phyloP scores from a whole-genome alignment of 2,797 vertebrate species.

The Ara ararauna region DNA sequence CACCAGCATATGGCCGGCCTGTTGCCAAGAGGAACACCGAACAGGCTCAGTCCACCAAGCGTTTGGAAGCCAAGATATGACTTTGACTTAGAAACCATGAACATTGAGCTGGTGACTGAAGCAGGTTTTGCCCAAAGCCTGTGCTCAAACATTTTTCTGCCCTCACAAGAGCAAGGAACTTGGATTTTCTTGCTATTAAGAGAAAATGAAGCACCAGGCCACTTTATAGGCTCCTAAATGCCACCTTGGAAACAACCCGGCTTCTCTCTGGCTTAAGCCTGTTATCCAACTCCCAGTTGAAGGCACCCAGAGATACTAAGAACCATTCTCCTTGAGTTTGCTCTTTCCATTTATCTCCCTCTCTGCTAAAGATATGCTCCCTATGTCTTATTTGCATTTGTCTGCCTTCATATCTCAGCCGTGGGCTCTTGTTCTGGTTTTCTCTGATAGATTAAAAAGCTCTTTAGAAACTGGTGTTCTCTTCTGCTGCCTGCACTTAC shows the following conservation, averaged over 20 bases:
- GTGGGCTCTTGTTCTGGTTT: slow-evolving; percentile 16
- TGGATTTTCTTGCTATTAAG: not conserved
- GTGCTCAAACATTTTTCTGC: not conserved
- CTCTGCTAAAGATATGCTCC: slow-evolving; percentile 41
- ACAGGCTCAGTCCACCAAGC: not conserved
- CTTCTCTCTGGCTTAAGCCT: not conserved
- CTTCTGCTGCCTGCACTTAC: slow-evolving; percentile 41
- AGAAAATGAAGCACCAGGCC: not conserved
- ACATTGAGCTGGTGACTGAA: not conserved
- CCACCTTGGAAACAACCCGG: not conserved
- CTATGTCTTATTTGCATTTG: slow-evolving; percentile 51
- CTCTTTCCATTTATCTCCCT: slow-evolving; percentile 36
- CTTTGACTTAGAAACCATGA: not conserved
- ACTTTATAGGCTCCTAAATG: not conserved
- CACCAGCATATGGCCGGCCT: accelerated
- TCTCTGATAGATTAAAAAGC: slow-evolving; percentile 63
- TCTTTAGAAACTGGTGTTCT: slow-evolving; percentile 66
- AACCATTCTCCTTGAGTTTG: slow-evolving; percentile 55
- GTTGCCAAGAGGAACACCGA: not conserved
- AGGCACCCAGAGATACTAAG: not conserved
- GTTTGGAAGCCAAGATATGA: not conserved
- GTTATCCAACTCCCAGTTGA: not conserved
- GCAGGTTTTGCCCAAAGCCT: not conserved
- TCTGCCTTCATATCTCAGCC: slow-evolving; percentile 50
- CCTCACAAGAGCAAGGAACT: not conserved